Evolutionary conservation across 2,797 vertebrate species (phyloP), one percentile per base, ranked within the genome.

Genomic region (Serranus cabrilla): DNA sequence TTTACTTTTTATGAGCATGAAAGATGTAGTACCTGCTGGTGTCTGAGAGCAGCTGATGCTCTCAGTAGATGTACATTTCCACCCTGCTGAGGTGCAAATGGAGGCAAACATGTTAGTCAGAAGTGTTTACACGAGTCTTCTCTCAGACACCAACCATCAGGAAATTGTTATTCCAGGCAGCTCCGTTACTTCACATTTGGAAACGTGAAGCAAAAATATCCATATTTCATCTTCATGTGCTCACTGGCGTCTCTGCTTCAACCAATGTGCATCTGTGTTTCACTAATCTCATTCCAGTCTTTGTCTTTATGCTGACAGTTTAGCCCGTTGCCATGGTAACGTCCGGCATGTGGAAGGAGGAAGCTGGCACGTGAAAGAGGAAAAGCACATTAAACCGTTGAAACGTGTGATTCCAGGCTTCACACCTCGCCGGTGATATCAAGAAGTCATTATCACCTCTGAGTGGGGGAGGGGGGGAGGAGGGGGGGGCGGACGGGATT

Each of bases 381-480:
- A 52, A 56, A 55, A 70, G 74, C 59, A 37, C 66, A 76, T 83
- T 74, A 87, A 74, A 60, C 40, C 46, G n/a, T 54, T 83, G 45
- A 69, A 45, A 77, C 34, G 65, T 71, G 80, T 57, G 77, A 86
- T 67, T 80, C 66, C 18, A 8, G 74, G 71, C 47, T 82, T 90
- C 82, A 66, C 85, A 89, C 80, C 63, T 79, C 75, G 20, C 37
- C 11, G 37, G 72, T 50, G 77, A 76, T 71, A 83, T 83, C 68
- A 65, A 81, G 78, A 86, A 89, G 61, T 85, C 76, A 87, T 90
- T 85, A 87, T 91, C 86, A 70, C 81, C 69, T 85, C 66, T 54
- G 49, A 34, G 60, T 18, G 31, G 56, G 80, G 57, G 27, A 40
- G 67, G 27, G 63, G 65, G 51, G n/a, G 46, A 16, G 46, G n/a